A percentile compares a stretch with the other conserved stretches of the same genome.
phyloP scores from a whole-genome alignment of 1,140 invertebrate genomes.

The Heliothis subflexa region DNA sequence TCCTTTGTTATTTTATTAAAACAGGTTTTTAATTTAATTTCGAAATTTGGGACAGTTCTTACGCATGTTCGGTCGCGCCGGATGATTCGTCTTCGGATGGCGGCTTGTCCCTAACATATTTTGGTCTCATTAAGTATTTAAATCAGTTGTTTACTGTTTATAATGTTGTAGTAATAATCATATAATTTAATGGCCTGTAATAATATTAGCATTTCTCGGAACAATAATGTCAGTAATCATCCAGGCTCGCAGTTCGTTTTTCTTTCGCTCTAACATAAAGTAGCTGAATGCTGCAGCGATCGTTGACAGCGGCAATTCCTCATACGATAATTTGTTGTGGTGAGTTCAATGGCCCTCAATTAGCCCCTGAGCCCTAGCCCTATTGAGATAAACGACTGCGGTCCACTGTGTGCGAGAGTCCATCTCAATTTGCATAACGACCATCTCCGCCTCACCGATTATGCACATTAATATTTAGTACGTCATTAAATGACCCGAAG shows the following conservation, averaged over 20 bases:
- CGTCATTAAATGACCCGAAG: slow-evolving; percentile 53
- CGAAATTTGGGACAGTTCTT: slow-evolving; percentile 66
- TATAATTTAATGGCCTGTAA: slow-evolving; percentile 17
- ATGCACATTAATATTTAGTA: slow-evolving; percentile 67
- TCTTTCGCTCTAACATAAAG: slow-evolving; percentile 39
- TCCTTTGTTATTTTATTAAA: slow-evolving; percentile 71
- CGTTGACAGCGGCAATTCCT: slow-evolving; percentile 53
- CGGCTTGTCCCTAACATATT: slow-evolving; percentile 10
- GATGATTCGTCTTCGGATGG: slow-evolving; percentile 13
- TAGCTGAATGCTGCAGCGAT: slow-evolving; percentile 43
- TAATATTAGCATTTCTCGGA: slow-evolving; percentile 40
- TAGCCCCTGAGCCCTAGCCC: slow-evolving; percentile 64
- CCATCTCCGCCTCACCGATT: slow-evolving; percentile 59
- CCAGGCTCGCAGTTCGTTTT: slow-evolving; percentile 17
- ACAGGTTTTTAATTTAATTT: slow-evolving; percentile 68
- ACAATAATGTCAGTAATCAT: slow-evolving; percentile 41
- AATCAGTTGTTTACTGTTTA: slow-evolving; percentile 32
- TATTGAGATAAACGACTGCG: slow-evolving; percentile 67
- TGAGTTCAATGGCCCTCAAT: slow-evolving; percentile 69
- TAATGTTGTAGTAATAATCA: slow-evolving; percentile 19
- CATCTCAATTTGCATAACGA: slow-evolving; percentile 71
- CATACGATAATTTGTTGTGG: slow-evolving; percentile 60
- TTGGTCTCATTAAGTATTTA: slow-evolving; percentile 21
- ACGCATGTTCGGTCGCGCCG: slow-evolving; percentile 17
- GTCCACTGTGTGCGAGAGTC: slow-evolving; percentile 55